Base-by-base conservation (phyloP, 2,888 invertebrate genomes). In the Tipula confusa region DNA sequence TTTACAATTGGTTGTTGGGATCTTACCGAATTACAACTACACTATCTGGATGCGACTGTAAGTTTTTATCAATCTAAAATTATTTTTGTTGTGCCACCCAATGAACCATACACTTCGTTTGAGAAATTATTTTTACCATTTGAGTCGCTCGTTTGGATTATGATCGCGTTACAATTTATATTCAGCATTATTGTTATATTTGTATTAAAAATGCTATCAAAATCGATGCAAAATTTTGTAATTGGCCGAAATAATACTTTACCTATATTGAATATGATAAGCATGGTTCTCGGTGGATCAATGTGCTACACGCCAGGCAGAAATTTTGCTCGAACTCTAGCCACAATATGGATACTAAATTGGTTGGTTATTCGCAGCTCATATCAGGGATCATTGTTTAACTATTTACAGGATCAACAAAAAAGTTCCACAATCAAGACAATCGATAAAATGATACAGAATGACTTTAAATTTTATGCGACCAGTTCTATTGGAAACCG, bases 311-410 rank as follows among this genome's bases (percentile, higher is more conserved):
- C 28, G 2, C 84, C 84, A n/a, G 4, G 13, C n/a, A 80, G 84
- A 80, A 85, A 85, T 83, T 85, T 85, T 48, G 84, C 85, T 11
- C 29, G 85, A 38, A 83, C 83, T 11, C 13, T 85, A n/a, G 38
- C 84, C 3, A 79, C 83, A 2, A 83, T 85, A 15, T 85, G 85
- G 85, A 15, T 84, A 7, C 9, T 83, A 0, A 29, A 18, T 18
- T 83, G 84, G 13, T 15, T 84, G 11, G 38, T 85, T 5, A 11
- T 85, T 28, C 81, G 85, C 24, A 84, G 43, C n/a, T 84, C 84
- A 9, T 85, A 85, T 83, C 85, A 85, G 82, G 85, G 84, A 18
- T 79, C 85, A n/a, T 79, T 85, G 11, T 85, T 83, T 79, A 38
- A 84, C 28, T 84, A 84, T 31, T n/a, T 85, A 18, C 84, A 85